Conservation (phyloP, 2,888 invertebrate species). For the Lasioglossum marginatum region DNA sequence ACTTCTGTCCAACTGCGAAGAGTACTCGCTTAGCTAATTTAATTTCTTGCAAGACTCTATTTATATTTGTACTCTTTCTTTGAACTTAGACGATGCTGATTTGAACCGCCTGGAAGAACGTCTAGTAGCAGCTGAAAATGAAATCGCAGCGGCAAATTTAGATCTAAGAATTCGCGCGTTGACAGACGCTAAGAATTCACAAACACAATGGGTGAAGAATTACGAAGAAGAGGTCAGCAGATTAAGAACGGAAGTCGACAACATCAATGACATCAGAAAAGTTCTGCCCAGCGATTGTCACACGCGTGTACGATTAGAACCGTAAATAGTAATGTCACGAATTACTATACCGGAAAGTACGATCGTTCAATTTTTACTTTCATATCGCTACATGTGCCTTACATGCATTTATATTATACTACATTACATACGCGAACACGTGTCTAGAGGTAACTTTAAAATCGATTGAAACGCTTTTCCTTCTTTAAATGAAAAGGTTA, state of each 20-base stretch:
- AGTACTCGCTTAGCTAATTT: not conserved
- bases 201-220: constrained; percentile 90
- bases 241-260: constrained; percentile 91
- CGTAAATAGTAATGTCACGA: constrained; percentile 79
- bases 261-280: constrained; percentile 92
- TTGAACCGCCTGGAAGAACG: constrained; percentile 89
- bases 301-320: constrained; percentile 91
- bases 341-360: constrained; percentile 23
- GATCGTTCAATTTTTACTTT: constrained; percentile 35
- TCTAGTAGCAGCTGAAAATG: constrained; percentile 89
- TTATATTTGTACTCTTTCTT: constrained; percentile 1
- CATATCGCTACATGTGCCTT: constrained; percentile 52
- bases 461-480: not conserved
- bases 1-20: not conserved
- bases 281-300: constrained; percentile 93
- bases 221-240: constrained; percentile 91
- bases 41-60: not conserved
- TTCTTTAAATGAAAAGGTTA: not conserved
- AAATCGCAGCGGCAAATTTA: constrained; percentile 90
- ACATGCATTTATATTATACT: constrained; percentile 26
- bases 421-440: constrained; percentile 7
- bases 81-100: constrained; percentile 86
- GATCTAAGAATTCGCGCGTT: constrained; percentile 91
- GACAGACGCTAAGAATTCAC: constrained; percentile 87
- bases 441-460: constrained; percentile 18